Evolutionary conservation across 2,797 vertebrate species (phyloP).

Genomic region (Lophotriccus pileatus): DNA sequence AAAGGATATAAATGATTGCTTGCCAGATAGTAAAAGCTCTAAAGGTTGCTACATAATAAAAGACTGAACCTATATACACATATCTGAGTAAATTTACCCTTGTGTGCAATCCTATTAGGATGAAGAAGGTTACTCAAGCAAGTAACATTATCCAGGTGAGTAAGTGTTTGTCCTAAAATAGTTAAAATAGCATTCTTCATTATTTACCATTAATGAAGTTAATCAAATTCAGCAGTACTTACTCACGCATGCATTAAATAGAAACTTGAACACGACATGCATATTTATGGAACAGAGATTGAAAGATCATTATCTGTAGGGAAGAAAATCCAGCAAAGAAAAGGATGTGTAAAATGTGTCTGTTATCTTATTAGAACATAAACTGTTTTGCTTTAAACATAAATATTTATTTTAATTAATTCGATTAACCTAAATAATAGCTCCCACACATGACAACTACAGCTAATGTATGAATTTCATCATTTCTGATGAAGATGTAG

Average conservation of each 20-base stretch:
- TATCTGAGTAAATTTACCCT: conserved; percentile 48
- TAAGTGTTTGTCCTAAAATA: conserved; percentile 68
- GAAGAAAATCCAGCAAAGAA: conserved; percentile 64
- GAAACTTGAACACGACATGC: conserved; percentile 72
- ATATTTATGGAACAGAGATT: conserved; percentile 74
- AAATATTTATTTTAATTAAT: conserved; percentile 75
- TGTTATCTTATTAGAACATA: conserved; percentile 64
- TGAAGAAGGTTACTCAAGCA: conserved; percentile 36
- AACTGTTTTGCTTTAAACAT: conserved; percentile 68
- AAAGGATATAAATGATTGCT: conserved; percentile 78
- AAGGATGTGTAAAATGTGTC: conserved; percentile 60
- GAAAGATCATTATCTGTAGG: conserved; percentile 71
- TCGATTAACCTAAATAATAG: conserved; percentile 69
- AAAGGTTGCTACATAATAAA: conserved; percentile 74
- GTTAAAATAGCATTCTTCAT: conserved; percentile 71
- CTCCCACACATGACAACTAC: conserved; percentile 45
- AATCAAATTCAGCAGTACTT: conserved; percentile 74
- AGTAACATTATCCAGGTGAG: conserved; percentile 52
- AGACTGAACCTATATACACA: conserved; percentile 33
- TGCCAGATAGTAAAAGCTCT: conserved; percentile 77
- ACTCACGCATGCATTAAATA: conserved; percentile 69
- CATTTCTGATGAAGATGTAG: conserved; percentile 12
- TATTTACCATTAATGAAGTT: conserved; percentile 79
- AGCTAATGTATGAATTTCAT: conserved; percentile 40
- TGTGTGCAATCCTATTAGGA: conserved; percentile 44